phyloP scores from a whole-genome alignment of 1,140 invertebrate species.

The Heliothis virescens region DNA sequence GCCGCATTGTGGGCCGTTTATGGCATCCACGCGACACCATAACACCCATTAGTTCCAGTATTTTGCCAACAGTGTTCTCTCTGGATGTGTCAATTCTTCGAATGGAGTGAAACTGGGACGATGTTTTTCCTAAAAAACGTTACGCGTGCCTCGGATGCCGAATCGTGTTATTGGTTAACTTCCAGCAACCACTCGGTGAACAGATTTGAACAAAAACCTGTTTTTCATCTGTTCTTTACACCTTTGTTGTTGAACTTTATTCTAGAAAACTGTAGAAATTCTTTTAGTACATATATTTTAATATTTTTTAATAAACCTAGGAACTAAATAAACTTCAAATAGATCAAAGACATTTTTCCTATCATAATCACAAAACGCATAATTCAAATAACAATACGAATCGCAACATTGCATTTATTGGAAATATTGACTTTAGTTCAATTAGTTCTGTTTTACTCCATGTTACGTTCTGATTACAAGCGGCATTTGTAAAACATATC shows the following conservation, averaged over 20 bases:
- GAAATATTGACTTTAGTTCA: conserved; percentile 19
- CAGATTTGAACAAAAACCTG: conserved; percentile 16
- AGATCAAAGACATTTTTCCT: conserved; percentile 9
- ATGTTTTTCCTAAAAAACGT: conserved; percentile 65
- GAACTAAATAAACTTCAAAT: neutral
- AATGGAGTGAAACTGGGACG: conserved; percentile 73
- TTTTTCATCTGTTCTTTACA: conserved; percentile 23
- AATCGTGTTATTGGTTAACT: conserved; percentile 50
- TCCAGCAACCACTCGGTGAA: conserved; percentile 53
- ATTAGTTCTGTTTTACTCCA: neutral
- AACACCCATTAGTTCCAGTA: conserved; percentile 82
- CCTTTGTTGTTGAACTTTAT: conserved; percentile 23
- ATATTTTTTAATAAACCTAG: neutral
- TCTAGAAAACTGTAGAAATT: neutral
- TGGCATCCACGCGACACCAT: conserved; percentile 83
- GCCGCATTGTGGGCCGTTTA: conserved; percentile 81
- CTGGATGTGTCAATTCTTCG: conserved; percentile 67
- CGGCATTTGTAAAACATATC: conserved; percentile 4
- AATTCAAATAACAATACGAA: conserved; percentile 30
- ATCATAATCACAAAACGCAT: conserved; percentile 14
- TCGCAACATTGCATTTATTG: conserved; percentile 4
- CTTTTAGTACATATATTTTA: neutral
- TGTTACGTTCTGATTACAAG: neutral
- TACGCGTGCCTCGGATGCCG: conserved; percentile 71
- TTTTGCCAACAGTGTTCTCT: conserved; percentile 78